These are phyloP conservation scores for Gavialis gangeticus DNA, from an alignment of 2,113 vertebrate genomes.

Conservation along the genomic window DNA sequence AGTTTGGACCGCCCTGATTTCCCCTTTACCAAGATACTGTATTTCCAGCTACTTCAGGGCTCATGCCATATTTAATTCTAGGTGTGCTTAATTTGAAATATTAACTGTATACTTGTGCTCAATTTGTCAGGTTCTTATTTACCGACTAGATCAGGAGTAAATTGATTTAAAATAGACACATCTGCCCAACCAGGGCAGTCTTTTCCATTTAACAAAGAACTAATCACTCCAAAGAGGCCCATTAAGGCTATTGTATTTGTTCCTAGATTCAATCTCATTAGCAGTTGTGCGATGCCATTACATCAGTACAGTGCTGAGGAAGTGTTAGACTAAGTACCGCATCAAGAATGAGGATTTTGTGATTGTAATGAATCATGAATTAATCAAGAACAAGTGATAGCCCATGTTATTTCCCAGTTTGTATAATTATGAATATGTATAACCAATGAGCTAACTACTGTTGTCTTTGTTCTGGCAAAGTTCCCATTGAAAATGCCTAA, in stretches of 20 bases:
- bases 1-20: not conserved
- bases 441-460: not conserved
- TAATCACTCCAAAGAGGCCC: not conserved
- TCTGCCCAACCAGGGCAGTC: not conserved
- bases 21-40: not conserved
- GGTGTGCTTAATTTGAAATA: fast-evolving
- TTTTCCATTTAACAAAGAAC: fast-evolving
- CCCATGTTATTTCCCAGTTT: not conserved
- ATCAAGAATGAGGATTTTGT: not conserved
- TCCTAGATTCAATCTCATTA: not conserved
- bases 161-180: not conserved
- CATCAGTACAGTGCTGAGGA: not conserved
- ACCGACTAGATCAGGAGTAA: not conserved
- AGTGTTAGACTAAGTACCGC: fast-evolving
- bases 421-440: not conserved
- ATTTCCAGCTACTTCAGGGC: not conserved
- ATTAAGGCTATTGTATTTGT: not conserved
- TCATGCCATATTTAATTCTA: fast-evolving
- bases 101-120: too few species aligned
- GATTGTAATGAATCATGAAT: not conserved
- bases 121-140: fast-evolving
- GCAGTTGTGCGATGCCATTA: fast-evolving
- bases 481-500: not conserved
- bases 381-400: not conserved
- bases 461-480: not conserved